Evolutionary conservation across 2,797 vertebrate genomes (phyloP).

Genomic region (Discoglossus pictus): DNA sequence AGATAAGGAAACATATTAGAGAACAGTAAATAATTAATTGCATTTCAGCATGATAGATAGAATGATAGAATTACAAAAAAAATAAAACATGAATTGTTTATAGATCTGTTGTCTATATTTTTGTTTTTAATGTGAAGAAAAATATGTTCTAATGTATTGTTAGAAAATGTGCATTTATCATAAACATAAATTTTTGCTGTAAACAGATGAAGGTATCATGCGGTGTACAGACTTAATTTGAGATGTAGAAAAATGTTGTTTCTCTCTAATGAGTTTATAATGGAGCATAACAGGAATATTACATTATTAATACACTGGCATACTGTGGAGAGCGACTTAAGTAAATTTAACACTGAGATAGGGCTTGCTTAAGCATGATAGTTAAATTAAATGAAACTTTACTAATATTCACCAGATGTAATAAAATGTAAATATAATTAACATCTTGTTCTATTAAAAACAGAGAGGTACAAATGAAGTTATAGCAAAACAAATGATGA

Average conservation of each 20-base stretch:
- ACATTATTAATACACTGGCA: constrained; percentile 13
- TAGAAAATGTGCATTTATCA: neutral
- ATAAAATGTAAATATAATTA: constrained; percentile 21
- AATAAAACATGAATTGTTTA: no score
- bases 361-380: neutral
- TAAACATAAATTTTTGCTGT: neutral
- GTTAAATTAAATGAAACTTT: constrained; percentile 23
- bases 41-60: no score
- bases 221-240: constrained; percentile 3
- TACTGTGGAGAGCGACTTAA: neutral
- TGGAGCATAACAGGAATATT: constrained; percentile 22
- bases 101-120: no score
- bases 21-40: no score
- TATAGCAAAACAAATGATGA: no score
- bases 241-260: constrained; percentile 17
- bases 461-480: neutral
- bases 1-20: no score
- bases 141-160: no score
- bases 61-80: no score
- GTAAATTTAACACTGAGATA: constrained; percentile 11
- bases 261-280: constrained; percentile 42
- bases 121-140: no score
- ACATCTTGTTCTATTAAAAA: neutral
- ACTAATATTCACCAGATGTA: constrained; percentile 23
- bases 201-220: neutral